These are phyloP conservation scores for Leptinotarsa juncta DNA, from an alignment of 2,888 invertebrate species.

Conservation along the genomic window DNA sequence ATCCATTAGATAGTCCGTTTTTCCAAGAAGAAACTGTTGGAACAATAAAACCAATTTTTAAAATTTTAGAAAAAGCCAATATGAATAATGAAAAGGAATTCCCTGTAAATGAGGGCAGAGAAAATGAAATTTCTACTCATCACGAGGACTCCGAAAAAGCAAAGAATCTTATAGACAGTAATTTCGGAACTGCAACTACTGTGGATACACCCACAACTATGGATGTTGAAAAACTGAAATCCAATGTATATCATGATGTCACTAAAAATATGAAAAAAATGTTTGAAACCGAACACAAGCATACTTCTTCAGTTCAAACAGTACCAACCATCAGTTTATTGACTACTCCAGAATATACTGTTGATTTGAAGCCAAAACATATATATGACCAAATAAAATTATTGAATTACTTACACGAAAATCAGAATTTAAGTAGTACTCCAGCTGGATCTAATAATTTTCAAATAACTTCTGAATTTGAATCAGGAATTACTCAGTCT, in stretches of 20 bases:
- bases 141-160: not conserved
- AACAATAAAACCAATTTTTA: slow-evolving; percentile 66
- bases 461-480: not conserved
- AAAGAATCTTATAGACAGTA: not conserved
- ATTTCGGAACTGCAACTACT: not conserved
- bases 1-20: slow-evolving; percentile 81
- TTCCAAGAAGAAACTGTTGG: slow-evolving; percentile 72
- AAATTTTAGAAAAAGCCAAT: slow-evolving; percentile 29
- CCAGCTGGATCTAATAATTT: slow-evolving; percentile 5
- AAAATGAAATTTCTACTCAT: too few relatives aligned
- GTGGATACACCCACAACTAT: not conserved
- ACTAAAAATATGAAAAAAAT: slow-evolving; percentile 5
- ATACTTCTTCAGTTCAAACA: not conserved
- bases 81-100: not conserved
- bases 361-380: slow-evolving; percentile 56
- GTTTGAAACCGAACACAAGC: not conserved
- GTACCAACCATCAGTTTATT: slow-evolving; percentile 47
- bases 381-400: slow-evolving; percentile 59
- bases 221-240: slow-evolving; percentile 12
- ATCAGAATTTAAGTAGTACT: slow-evolving; percentile 22
- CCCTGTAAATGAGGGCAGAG: not conserved
- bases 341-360: slow-evolving; percentile 57
- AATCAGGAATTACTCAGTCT: too few relatives aligned
- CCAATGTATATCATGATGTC: slow-evolving; percentile 1
- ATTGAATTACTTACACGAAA: slow-evolving; percentile 51